These are phyloP conservation scores for Seison nebaliae DNA, from an alignment of 1,140 invertebrate genomes.

Conservation along the genomic window DNA sequence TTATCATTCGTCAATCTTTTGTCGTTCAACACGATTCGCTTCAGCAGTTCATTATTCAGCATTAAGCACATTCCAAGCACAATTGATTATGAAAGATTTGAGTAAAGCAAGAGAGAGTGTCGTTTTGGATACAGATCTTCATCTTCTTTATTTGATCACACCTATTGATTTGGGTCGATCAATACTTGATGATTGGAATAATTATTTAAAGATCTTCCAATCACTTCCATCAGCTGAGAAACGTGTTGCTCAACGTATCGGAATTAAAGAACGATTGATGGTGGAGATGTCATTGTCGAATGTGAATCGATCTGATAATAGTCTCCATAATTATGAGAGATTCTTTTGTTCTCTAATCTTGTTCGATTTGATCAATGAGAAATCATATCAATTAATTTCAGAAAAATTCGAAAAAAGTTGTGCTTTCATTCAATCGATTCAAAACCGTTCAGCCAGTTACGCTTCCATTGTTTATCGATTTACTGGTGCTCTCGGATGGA, in stretches of 20 bases:
- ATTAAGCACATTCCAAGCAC: conserved; percentile 61
- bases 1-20: too few relatives aligned
- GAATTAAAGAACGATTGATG: conserved; percentile 62
- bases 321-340: conserved; percentile 25
- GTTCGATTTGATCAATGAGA: conserved; percentile 69
- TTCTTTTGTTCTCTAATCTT: conserved; percentile 74
- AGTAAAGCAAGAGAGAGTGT: conserved; percentile 60
- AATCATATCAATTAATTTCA: conserved; percentile 46
- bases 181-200: conserved; percentile 10
- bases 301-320: conserved; percentile 2
- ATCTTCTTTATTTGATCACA: conserved; percentile 60
- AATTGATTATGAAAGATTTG: conserved; percentile 60
- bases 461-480: conserved; percentile 76
- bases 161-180: conserved; percentile 7
- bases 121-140: conserved; percentile 70
- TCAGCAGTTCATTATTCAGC: conserved; percentile 68
- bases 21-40: conserved; percentile 60
- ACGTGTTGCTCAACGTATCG: conserved; percentile 61
- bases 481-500: conserved; percentile 70
- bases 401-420: conserved; percentile 54
- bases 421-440: conserved; percentile 60
- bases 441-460: conserved; percentile 78
- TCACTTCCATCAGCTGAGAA: conserved; percentile 43
- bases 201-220: conserved; percentile 6
- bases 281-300: conserved; percentile 38